These are phyloP conservation scores for Gavialis gangeticus DNA, from an alignment of 2,113 vertebrate genomes.

Conservation along the genomic window DNA sequence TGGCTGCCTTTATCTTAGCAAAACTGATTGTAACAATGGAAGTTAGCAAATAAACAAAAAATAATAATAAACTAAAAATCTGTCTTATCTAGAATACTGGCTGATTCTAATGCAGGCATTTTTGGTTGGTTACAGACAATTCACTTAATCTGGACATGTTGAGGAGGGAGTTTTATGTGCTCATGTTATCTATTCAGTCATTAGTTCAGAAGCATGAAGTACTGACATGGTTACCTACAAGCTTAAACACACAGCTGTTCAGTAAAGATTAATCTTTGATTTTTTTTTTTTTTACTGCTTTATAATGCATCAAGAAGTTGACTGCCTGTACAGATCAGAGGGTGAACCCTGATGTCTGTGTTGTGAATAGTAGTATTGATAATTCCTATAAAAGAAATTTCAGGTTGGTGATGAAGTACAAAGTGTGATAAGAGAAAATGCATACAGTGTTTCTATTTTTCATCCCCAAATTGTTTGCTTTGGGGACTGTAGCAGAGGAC, in stretches of 20 bases:
- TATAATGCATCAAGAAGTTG: not conserved
- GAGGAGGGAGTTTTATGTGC: not conserved
- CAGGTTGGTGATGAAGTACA: not conserved
- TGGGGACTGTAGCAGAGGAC: not conserved
- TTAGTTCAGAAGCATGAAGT: not conserved
- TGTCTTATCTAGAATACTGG: not conserved
- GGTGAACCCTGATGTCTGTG: not conserved
- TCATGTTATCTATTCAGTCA: slow-evolving; percentile 2
- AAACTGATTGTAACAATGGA: not conserved
- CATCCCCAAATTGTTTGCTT: too few species aligned
- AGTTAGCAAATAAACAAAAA: not conserved
- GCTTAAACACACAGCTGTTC: not conserved
- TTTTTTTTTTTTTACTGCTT: not conserved
- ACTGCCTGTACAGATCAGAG: not conserved
- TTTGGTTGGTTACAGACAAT: not conserved
- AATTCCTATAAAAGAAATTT: not conserved
- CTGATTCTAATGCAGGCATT: not conserved
- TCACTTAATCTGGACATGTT: not conserved
- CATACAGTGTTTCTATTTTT: not conserved
- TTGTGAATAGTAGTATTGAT: not conserved
- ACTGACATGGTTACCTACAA: not conserved
- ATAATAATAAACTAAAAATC: not conserved
- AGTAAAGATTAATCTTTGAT: not conserved
- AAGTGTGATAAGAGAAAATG: not conserved
- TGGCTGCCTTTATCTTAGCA: not conserved